These are phyloP conservation scores for Trididemnum miniatum DNA, from an alignment of 23 tunicate species.

Conservation along the genomic window DNA sequence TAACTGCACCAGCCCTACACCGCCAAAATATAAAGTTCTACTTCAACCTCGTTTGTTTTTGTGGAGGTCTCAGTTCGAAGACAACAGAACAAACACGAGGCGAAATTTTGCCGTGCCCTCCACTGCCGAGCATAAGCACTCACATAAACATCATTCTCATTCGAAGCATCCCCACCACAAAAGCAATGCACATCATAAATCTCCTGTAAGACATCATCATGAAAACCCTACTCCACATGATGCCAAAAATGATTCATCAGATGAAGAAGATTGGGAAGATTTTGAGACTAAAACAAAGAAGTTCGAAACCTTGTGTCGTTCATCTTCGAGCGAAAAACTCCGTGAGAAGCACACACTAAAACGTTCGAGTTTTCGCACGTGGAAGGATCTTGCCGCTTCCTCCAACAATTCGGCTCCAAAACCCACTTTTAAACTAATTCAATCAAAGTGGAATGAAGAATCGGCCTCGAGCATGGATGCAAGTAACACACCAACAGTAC, in stretches of 20 bases:
- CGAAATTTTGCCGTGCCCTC: not conserved
- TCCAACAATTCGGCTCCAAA: not conserved
- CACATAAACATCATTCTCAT: not conserved
- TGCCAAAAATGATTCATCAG: conserved; percentile 36
- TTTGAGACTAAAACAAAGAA: conserved; percentile 31
- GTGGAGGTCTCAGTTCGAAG: conserved; percentile 38
- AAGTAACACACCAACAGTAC: not conserved
- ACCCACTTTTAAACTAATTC: not conserved
- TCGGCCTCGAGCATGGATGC: not conserved
- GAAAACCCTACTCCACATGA: not conserved
- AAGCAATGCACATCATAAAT: no score
- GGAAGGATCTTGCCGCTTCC: not conserved
- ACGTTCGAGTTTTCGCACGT: not conserved
- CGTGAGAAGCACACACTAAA: not conserved
- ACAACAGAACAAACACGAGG: conserved; percentile 3
- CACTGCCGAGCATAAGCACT: not conserved
- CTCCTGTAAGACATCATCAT: not conserved
- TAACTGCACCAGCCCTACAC: not conserved
- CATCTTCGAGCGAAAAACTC: conserved; percentile 8
- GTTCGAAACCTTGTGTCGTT: conserved; percentile 4
- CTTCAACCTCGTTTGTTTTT: conserved; percentile 14
- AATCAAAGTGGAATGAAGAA: not conserved
- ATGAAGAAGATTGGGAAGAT: conserved; percentile 59
- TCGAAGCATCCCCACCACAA: no score
- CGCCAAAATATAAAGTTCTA: conserved; percentile 14